phyloP scores from a whole-genome alignment of 2,888 invertebrate species.

The Lepidochrysops patricia region DNA sequence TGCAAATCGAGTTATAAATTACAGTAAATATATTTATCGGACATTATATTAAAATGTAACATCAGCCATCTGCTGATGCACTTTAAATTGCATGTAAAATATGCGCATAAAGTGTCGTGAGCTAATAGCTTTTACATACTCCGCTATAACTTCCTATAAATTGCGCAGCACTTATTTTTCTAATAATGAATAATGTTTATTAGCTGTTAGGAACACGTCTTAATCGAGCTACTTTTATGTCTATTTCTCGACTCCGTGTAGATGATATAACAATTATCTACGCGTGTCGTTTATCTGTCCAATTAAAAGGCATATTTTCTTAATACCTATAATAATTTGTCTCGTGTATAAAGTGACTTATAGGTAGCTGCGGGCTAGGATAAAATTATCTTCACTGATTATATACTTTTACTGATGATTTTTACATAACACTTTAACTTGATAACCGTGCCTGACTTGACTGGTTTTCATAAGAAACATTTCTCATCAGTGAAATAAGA shows the following conservation, averaged over 20 bases:
- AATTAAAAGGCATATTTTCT: constrained; percentile 3
- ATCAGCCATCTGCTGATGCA: constrained; percentile 15
- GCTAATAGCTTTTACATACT: constrained; percentile 14
- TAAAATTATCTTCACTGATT: background rate
- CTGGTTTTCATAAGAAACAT: too few relatives aligned
- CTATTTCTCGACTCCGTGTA: background rate
- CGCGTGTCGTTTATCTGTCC: constrained; percentile 5
- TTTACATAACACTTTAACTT: constrained; percentile 1
- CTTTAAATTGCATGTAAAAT: constrained; percentile 10
- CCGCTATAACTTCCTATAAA: constrained; percentile 3
- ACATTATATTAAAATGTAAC: constrained; percentile 12
- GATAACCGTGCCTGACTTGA: background rate
- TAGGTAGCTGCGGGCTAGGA: background rate
- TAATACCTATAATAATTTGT: constrained; percentile 2
- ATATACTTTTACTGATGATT: background rate
- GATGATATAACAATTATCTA: background rate
- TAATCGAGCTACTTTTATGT: constrained; percentile 1
- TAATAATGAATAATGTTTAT: constrained; percentile 12
- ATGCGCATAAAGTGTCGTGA: constrained; percentile 11
- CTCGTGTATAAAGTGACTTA: background rate
- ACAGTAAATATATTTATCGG: background rate
- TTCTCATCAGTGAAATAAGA: background rate
- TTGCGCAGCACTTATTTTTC: constrained; percentile 11
- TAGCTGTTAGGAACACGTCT: constrained; percentile 11
- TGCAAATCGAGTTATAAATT: background rate